Evolutionary conservation across 2,888 invertebrate genomes (phyloP), one percentile per base, ranked within the genome.

Genomic region (Branchellion lobata): DNA sequence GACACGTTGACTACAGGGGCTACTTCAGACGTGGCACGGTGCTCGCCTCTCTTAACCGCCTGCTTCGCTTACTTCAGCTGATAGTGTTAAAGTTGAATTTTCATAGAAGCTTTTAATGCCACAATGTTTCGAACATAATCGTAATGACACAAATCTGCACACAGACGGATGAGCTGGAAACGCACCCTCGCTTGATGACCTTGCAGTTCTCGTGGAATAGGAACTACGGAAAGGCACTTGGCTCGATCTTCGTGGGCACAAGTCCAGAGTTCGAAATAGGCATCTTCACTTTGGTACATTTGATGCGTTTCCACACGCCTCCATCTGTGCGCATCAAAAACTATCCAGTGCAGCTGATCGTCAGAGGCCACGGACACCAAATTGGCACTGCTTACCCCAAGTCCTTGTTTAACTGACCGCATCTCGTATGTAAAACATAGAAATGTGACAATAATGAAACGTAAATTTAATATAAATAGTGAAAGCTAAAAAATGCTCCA

Each of bases 181-280:
- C 85, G 24, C 83, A 84, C 29, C 85, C 85, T 0, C 82, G 86
- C 11, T 83, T 87, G 51, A 83, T 87, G 14, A 85, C 87, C 21
- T 82, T 87, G 36, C 87, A 87, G 83, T 87, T 87, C 80, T 83
- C 84, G n/a, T 87, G 85, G 85, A 81, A 82, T 40, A 81, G 82
- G 34, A 80, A 71, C 18, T 83, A 82, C n/a, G 84, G 83, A 11
- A 88, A 88, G 82, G 86, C 86, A 2, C 84, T 86, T 80, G 86
- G 86, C 77, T 86, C 86, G 80, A 85, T 85, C 40, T 81, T 82
- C 74, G 74, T 82, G 33, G 82, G 82, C 14, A 85, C 86, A 11
- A 87, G 87, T 82, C 88, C 88, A 1, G 87, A 88, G 83, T 88
- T 88, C 84, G 88, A 88, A 82, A 84, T 88, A 61, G 87, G 87